Base-by-base conservation (phyloP, 2,113 vertebrate species). In the Podilymbus podiceps region DNA sequence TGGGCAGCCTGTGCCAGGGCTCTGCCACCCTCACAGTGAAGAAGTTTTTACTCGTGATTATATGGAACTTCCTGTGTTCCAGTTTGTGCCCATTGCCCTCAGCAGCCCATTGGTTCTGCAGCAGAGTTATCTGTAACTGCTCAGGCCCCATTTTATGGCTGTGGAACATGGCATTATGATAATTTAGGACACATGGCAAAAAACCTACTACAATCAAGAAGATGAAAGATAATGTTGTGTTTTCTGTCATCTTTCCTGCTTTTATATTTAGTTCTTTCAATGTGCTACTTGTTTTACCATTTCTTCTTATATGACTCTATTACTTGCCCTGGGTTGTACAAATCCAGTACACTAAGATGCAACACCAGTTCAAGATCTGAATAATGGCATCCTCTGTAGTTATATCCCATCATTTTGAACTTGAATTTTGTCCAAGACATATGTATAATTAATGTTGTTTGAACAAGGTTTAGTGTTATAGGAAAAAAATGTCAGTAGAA, bases 141-240 rank as follows among this genome's bases (percentile, higher is more conserved):
- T 33, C 24, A 56, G 0, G 3, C 79, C 17, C 30, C 5, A 22
- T 78, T 77, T 56, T 35, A 40, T 0, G 0, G 8, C 3, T 63
- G 7, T 58, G 19, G 30, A 84, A 72, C 5, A 20, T 28, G 4
- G 15, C 1, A 1, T 1, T 64, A 31, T 31, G 40, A 50, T 40
- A 47, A 73, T 66, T 40, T 30, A 69, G 24, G 85, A 75, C 6
- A 64, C 33, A 64, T 44, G 3, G 31, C 4, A 68, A 91, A 68
- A 38, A 8, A 0, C 2, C 5, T 23, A 66, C 6, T 66, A 22
- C 8, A 52, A 15, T 64, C 28, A 28, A 60, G 38, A 68, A 72
- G 21, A 55, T 1, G 1, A 67, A 80, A 88, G 31, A 19, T 6
- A 0, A 22, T 64, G 4, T 16, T 49, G 31, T 3, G 8, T 69